Evolutionary conservation across 2,797 vertebrate genomes (phyloP), one percentile per base, ranked within the genome.

Genomic region (Anolis apletophallus): DNA sequence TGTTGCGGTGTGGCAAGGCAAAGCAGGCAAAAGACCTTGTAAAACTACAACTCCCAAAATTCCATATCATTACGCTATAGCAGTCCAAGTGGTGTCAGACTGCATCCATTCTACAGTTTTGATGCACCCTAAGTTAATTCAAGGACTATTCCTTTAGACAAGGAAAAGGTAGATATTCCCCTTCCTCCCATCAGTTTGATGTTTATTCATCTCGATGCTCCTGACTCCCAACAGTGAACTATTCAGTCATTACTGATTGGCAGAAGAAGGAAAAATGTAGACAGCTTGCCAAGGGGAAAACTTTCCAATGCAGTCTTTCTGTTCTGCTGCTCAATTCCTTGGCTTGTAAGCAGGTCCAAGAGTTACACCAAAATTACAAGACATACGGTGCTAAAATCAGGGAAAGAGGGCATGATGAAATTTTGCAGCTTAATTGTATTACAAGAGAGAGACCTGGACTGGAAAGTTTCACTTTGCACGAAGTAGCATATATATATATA

Each of bases 221-320:
- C 7, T 34, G 50, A 71, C 26, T 26, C 29, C 40, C 32, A 71
- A 71, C 67, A 54, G 61, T 32, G 50, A 54, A 34, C n/a, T 32
- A 54, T 81, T 81, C 67, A 69, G 29, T 68, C 61, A 52, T 81
- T 46, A n/a, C 16, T 81, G 79, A 52, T 68, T 21, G 64, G 79
- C 46, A 81, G 61, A 64, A 29, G 10, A 19, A 59, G 5, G 12
- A 29, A 64, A n/a, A 52, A 81, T 52, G 50, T 23, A 52, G 64
- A 32, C 46, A 19, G 16, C 16, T 68, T 19, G 40, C 79, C 79
- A 81, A 81, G 40, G 40, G 46, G 40, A 50, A 68, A 68, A 52
- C 79, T 81, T 52, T 81, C 79, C 61, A 81, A 3, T 0, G 40
- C 61, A 68, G 61, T 17, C 14, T 3, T 81, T 59, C 50, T 6